Percentiles rank a stretch among this genome's conserved stretches.
Conservation (phyloP, 2,888 invertebrate genomes). For the Phorcus lineatus region DNA sequence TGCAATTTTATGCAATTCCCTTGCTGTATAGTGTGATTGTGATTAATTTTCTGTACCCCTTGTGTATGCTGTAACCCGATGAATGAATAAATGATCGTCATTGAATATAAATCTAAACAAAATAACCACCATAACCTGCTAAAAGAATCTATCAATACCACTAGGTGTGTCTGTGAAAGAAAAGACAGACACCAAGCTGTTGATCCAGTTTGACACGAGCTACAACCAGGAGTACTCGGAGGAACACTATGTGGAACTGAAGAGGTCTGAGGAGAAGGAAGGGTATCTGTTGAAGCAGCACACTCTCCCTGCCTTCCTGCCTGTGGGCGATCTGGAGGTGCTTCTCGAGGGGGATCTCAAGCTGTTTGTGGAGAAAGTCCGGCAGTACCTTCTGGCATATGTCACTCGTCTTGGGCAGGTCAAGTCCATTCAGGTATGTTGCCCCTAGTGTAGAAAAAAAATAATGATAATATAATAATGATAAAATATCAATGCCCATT, state of each 20-base stretch:
- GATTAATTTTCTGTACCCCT: too few species aligned
- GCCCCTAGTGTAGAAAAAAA: not conserved
- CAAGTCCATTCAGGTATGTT: constrained; percentile 25
- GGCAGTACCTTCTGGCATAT: not conserved
- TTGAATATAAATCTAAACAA: too few species aligned
- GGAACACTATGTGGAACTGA: constrained; percentile 22
- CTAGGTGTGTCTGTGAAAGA: not conserved
- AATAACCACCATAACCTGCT: too few species aligned
- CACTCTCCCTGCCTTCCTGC: not conserved
- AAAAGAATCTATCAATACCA: too few species aligned
- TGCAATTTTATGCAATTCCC: too few species aligned
- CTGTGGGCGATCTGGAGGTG: not conserved
- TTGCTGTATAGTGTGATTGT: too few species aligned
- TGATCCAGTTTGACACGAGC: not conserved
- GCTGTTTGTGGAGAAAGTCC: constrained; percentile 19
- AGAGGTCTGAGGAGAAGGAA: not conserved
- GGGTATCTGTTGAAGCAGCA: not conserved
- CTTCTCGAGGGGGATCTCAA: constrained; percentile 31
- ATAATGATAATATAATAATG: too few species aligned
- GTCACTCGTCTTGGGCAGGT: constrained; percentile 28
- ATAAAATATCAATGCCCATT: too few species aligned
- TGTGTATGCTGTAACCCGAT: too few species aligned
- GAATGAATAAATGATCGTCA: too few species aligned
- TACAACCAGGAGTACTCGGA: not conserved
- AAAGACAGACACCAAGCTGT: not conserved